Evolutionary conservation across 1,140 invertebrate species (phyloP), one percentile per base, ranked within the genome.

Genomic region (Formica exsecta): DNA sequence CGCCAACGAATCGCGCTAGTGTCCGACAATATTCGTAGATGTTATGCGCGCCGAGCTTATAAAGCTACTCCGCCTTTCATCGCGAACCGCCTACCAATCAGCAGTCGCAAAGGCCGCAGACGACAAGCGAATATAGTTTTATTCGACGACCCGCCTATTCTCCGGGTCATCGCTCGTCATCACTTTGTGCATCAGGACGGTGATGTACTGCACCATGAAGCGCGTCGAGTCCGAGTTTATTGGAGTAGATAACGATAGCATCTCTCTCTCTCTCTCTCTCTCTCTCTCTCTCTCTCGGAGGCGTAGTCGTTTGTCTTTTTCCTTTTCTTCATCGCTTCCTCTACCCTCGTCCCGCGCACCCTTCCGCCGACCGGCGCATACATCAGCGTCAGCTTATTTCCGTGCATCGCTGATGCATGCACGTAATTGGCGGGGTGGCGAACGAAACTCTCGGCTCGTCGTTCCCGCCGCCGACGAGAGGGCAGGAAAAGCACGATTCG

Each of bases 361-460:
- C 74, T 86, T 86, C 87, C 88, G 88, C 71, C 84, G 86, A 80
- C 87, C 87, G 87, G 54, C 54, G 74, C 91, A 94, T 94, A 91
- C 93, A 93, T 94, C 93, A 94, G 84, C 92, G 93, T 94, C 93
- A 92, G 91, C 91, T 94, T 94, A 95, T 94, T 94, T 94, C 92
- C 92, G 93, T 92, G 89, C 87, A 70, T 89, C 83, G 87, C 87
- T 93, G 92, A 94, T 93, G 88, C 92, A 94, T 93, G 91, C 86
- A 88, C 90, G 93, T 93, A 95, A 95, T 95, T 94, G 94, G 93
- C 92, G 92, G 93, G 87, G 81, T 88, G 79, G 79, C 88, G 77
- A 83, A 80, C 77, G 54, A 73, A 73, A 81, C 84, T 71, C 73
- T 81, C 76, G 75, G 57, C 66, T 87, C 89, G 84, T 92, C 89